Base-by-base conservation (phyloP, 2,113 vertebrate species). In the Orientallactaga bullata region DNA sequence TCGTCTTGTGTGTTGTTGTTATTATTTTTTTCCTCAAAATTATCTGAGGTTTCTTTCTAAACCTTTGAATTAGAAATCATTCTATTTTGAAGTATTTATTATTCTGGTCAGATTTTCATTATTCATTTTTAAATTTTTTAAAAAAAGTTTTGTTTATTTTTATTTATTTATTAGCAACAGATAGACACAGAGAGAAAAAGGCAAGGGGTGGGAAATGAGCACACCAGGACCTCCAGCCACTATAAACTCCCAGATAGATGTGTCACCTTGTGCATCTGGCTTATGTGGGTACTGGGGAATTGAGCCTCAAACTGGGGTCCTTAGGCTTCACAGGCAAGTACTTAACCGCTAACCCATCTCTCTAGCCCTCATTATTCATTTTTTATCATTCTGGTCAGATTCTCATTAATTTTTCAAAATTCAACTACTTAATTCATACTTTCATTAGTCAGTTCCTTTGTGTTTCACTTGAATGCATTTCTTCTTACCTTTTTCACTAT, bases 81-180 rank as follows among this genome's bases (percentile, higher is more conserved):
- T 88, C 69, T 95, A 9, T 79, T 95, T 93, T 90, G n/a, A 89
- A 83, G 8, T 60, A 78, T 61, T 87, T 61, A 55, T 35, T 28
- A 81, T 69, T 85, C 47, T 81, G 55, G 21, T 88, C 32, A 86
- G 39, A 80, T 76, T 92, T 90, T 91, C 55, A 68, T 58, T 89
- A 82, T 79, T 39, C 71, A 39, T 23, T 37, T 28, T 93, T 7
- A n/a, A n/a, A n/a, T n/a, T n/a, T n/a, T n/a, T n/a, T n/a, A n/a
- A n/a, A n/a, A n/a, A n/a, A n/a, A n/a, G n/a, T n/a, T n/a, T n/a
- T n/a, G n/a, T n/a, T n/a, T n/a, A n/a, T n/a, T n/a, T n/a, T n/a
- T n/a, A n/a, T n/a, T n/a, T n/a, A n/a, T n/a, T n/a, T n/a, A n/a
- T n/a, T n/a, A n/a, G n/a, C n/a, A n/a, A n/a, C n/a, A n/a, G n/a